Conservation (phyloP, 2,797 vertebrate species). For the Emydoidea blandingii region DNA sequence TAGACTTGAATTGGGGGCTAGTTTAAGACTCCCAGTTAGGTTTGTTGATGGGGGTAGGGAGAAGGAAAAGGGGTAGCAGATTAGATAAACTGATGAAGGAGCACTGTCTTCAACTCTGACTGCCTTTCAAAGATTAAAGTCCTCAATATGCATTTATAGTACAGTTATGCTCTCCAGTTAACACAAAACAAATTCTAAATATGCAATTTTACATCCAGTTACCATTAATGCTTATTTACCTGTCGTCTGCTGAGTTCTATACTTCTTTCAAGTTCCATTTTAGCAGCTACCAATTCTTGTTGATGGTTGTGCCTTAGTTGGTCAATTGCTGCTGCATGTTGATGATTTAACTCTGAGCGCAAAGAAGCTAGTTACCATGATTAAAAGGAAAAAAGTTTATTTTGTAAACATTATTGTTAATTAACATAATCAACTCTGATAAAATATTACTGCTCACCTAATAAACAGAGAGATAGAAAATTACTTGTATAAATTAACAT, state of each 20-base stretch:
- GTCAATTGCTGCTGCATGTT: constrained; percentile 95
- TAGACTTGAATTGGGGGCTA: neutral
- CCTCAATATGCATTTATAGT: neutral
- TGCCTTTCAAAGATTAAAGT: neutral
- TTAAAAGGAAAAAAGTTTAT: constrained; percentile 9
- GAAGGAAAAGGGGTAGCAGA: neutral
- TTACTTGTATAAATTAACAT: neutral
- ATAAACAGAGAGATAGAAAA: neutral
- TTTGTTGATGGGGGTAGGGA: neutral
- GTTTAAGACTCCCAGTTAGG: neutral
- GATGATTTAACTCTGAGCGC: constrained; percentile 96
- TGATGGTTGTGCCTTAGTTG: constrained; percentile 94
- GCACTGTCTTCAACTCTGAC: neutral
- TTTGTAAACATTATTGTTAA: neutral
- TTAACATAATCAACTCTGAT: neutral
- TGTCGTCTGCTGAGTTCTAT: constrained; percentile 91
- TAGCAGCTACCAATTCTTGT: constrained; percentile 89
- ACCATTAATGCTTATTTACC: constrained; percentile 76
- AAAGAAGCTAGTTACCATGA: constrained; percentile 87
- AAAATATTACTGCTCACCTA: neutral
- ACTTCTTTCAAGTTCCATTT: constrained; percentile 91
- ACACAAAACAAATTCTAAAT: neutral
- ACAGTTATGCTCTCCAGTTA: neutral
- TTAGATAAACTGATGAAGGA: neutral
- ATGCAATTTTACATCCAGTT: neutral